Base-by-base conservation (phyloP, 2,888 invertebrate species). In the Drosophila peninsularis region DNA sequence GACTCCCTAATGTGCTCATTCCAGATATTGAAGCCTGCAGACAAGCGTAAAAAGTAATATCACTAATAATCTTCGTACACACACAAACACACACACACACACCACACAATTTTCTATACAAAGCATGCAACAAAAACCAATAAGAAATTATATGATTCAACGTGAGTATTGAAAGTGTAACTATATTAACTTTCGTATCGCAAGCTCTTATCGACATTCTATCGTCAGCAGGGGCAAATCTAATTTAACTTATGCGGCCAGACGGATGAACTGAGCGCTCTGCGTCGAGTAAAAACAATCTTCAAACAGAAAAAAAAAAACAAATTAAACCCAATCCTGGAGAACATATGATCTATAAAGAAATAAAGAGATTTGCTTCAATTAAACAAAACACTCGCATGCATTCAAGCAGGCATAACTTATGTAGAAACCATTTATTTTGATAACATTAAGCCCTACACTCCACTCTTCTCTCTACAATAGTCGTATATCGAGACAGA, bases 1-100 rank as follows among this genome's bases (percentile, higher is more conserved):
- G 99, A 99, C 93, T 98, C 98, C 74, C 94, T 99, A 80, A 99
- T 99, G 99, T 99, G 99, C 95, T 99, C 99, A 93, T 99, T 99
- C 95, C 96, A 97, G 93, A 97, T 97, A 91, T 94, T 97, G 92
- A 97, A 97, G 94, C 99, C 99, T 91, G 99, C 99, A 64, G 99
- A 99, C 94, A 99, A 99, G 93, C 97, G 99, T 94, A 99, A 99
- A 94, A 91, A 91, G 89, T 91, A 91, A 91, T 90, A 73, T 73
- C 71, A 69, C 50, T 61, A 72, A 58, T 71, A 56, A 73, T 63
- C 62, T 80, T 69, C 75, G 72, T 71, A 74, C 63, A 64, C 57
- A 54, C 57, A 52, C 6, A 21, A 14, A 36, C 13, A 21, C 41
- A 42, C 10, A 41, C 17, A 17, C 11, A 19, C 37, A n/a, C 37